phyloP scores from a whole-genome alignment of 2,888 invertebrate species.

The Aelia acuminata region DNA sequence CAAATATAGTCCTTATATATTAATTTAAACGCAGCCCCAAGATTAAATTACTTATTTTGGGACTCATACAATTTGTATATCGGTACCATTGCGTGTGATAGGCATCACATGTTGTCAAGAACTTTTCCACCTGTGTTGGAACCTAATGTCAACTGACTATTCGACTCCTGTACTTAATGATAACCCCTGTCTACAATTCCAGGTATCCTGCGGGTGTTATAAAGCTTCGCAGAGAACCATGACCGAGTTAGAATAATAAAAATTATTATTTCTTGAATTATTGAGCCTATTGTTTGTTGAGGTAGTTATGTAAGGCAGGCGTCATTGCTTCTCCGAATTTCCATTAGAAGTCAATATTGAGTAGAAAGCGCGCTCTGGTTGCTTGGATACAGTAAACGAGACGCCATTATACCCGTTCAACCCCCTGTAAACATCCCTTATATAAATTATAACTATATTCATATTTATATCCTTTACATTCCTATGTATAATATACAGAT shows the following conservation, averaged over 20 bases:
- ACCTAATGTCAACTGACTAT: background rate
- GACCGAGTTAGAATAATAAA: background rate
- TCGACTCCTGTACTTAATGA: background rate
- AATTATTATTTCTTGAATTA: background rate
- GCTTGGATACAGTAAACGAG: background rate
- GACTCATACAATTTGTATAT: too few relatives aligned
- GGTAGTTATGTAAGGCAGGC: background rate
- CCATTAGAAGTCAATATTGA: constrained; percentile 18
- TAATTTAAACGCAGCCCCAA: too few relatives aligned
- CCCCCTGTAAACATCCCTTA: background rate
- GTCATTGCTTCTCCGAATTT: background rate
- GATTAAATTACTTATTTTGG: too few relatives aligned
- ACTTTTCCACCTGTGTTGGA: background rate
- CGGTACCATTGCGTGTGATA: background rate
- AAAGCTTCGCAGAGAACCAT: background rate
- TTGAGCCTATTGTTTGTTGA: background rate
- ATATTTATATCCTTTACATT: background rate
- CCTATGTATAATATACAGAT: too few relatives aligned
- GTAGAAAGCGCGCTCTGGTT: constrained; percentile 4
- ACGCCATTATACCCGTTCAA: background rate
- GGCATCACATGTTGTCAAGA: background rate
- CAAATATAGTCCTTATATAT: too few relatives aligned
- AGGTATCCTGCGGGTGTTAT: background rate
- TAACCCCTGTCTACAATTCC: background rate
- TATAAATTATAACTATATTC: background rate